These are phyloP conservation scores for Drosophila infuscata DNA, from an alignment of 2,888 invertebrate genomes.

Conservation along the genomic window DNA sequence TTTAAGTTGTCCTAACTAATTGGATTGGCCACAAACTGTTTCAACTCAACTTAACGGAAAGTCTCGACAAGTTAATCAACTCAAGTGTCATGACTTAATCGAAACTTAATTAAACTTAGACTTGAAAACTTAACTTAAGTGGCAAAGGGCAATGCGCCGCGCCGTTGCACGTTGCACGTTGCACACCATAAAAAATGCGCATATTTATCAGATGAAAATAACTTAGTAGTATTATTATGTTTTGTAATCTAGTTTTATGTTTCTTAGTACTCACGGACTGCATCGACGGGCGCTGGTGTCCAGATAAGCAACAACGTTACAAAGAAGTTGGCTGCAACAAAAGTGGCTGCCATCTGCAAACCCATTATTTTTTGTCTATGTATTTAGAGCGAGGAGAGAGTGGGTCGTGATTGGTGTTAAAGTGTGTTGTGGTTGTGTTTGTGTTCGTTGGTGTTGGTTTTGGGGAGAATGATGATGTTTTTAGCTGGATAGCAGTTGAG, in stretches of 20 bases:
- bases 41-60: constrained; percentile 8
- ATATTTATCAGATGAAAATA: constrained; percentile 30
- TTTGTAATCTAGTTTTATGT: constrained; percentile 5
- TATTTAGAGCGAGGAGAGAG: constrained; percentile 24
- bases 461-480: neutral
- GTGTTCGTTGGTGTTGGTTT: constrained; percentile 3
- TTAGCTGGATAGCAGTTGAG: constrained; percentile 8
- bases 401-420: constrained; percentile 9
- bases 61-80: constrained; percentile 10
- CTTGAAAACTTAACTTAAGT: neutral
- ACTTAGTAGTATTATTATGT: neutral
- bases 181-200: constrained; percentile 22
- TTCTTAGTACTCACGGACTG: constrained; percentile 84
- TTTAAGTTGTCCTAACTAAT: constrained; percentile 11
- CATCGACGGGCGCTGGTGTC: constrained; percentile 83
- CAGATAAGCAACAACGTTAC: constrained; percentile 82
- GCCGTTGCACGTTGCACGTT: constrained; percentile 4
- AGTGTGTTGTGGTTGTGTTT: neutral
- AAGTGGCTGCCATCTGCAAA: constrained; percentile 85
- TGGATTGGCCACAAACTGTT: constrained; percentile 4
- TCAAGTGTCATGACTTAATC: constrained; percentile 26
- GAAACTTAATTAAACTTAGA: constrained; percentile 31
- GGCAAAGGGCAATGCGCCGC: constrained; percentile 5
- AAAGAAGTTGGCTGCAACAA: constrained; percentile 83
- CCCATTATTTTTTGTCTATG: constrained; percentile 83